phyloP scores from a whole-genome alignment of 2,797 vertebrate genomes.

The Cygnus olor region DNA sequence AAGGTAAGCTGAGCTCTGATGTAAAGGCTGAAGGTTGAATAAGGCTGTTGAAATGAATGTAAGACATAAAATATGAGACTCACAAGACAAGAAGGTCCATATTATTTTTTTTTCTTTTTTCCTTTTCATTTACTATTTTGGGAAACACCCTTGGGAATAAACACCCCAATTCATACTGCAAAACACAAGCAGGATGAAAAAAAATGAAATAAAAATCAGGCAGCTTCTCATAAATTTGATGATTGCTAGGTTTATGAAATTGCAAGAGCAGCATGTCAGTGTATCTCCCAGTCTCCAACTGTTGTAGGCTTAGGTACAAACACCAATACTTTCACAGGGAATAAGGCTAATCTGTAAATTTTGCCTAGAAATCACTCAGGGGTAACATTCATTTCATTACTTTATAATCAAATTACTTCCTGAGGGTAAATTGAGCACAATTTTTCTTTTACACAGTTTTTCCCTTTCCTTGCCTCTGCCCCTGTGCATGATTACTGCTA shows the following conservation, averaged over 20 bases:
- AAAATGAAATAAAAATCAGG: neutral
- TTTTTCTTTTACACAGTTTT: constrained; percentile 13
- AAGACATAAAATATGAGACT: neutral
- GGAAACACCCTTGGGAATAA: neutral
- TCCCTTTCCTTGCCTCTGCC: neutral
- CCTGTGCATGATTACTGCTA: neutral
- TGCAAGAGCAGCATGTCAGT: neutral
- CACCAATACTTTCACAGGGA: neutral
- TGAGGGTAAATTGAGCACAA: neutral
- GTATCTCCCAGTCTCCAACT: neutral
- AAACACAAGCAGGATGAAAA: neutral
- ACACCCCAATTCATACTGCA: neutral
- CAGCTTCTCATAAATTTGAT: neutral
- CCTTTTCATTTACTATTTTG: neutral
- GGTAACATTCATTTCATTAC: neutral
- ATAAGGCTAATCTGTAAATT: constrained; percentile 3
- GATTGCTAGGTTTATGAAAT: neutral
- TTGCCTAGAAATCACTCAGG: neutral
- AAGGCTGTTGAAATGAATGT: neutral
- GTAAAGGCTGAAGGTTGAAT: neutral
- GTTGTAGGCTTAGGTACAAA: neutral
- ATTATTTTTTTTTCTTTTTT: neutral
- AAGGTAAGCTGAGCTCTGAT: neutral
- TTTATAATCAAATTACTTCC: neutral
- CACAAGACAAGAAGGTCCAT: neutral